Evolutionary conservation across 2,113 vertebrate genomes (phyloP), one percentile per base, ranked within the genome.

Genomic region (Sinocyclocheilus anophthalmus): DNA sequence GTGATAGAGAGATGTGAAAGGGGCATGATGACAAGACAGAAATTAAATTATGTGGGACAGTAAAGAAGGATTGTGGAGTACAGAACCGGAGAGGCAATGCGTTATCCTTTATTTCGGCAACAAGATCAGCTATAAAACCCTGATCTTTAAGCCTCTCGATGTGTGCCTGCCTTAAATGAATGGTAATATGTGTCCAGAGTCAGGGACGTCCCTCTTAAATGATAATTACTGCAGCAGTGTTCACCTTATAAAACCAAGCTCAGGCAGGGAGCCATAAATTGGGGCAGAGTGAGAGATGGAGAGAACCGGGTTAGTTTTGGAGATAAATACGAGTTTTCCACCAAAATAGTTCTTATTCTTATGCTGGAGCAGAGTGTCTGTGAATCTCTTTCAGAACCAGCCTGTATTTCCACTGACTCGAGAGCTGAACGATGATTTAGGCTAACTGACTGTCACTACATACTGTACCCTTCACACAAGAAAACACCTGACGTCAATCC

Each of bases 141-240:
- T 78, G 87, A 75, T 30, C 84, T 22, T 50, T 26, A 59, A 30
- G 45, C 63, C 73, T 8, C 26, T 26, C 6, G 37, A 53, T 79
- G 73, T 82, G 78, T 59, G 76, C 55, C 50, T 50, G 10, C 69
- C 22, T 50, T 88, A 72, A 85, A 85, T 89, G 67, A 87, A 81
- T 86, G 59, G 77, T 37, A 14, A 24, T 67, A n/a, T 65, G 61
- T 18, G 81, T 82, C 57, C 33, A 20, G 61, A 70, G 85, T 84
- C 48, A 79, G 70, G 76, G 63, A 45, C 48, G 37, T 22, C 59
- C 37, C 26, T 84, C 30, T 39, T 59, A 80, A 87, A 78, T 22
- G 13, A 80, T 88, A 88, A 88, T 87, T 63, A 48, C 61, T 65
- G 30, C 61, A 65, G 65, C n/a, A 37, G 72, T 70, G 42, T 57